Evolutionary conservation across 2,113 vertebrate species (phyloP), one percentile per base, ranked within the genome.

Genomic region (Mormyrus lacerda): DNA sequence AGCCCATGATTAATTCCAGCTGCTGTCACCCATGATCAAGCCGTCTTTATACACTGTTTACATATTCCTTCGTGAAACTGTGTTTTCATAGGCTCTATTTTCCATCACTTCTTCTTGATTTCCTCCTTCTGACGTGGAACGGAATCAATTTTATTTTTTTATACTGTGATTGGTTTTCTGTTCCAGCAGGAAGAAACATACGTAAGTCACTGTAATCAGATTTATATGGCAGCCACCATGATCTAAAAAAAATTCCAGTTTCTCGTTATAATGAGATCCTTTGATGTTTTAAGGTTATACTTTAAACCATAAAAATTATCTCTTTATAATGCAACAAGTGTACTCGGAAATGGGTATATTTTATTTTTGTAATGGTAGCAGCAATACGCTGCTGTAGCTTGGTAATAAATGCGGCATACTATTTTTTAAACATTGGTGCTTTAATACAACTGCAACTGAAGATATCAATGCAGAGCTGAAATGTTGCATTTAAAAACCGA

Each of bases 401-500:
- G 35, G 35, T 79, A 42, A 79, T 69, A 79, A 39, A 42, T 7
- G 69, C 27, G 27, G 10, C 17, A 17, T 39, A 76, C 35, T 42
- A 8, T 3, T 8, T 79, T 31, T 39, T 19, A 39, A 39, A 19
- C 35, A 4, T 7, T 79, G 17, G 35, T 42, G n/a, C 31, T 79
- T 76, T 42, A 79, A 79, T 79, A 76, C 69, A 15, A 31, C 31
- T 76, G 73, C 73, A 79, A 73, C 73, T 42, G 35, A 79, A 42
- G 73, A 79, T 19, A 45, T 85, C 31, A 69, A 47, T 17, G 15
- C 44, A n/a, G n/a, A 44, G 11, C 65, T 42, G 35, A 79, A 42
- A 42, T 19, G 35, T 79, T 42, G 17, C 21, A 24, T 69, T 69
- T 65, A 47, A 45, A 8, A 15, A 69, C 86, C 92, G 92, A 93